These are phyloP conservation scores for Linnaemya vulpina DNA, from an alignment of 2,888 invertebrate genomes.

Conservation along the genomic window DNA sequence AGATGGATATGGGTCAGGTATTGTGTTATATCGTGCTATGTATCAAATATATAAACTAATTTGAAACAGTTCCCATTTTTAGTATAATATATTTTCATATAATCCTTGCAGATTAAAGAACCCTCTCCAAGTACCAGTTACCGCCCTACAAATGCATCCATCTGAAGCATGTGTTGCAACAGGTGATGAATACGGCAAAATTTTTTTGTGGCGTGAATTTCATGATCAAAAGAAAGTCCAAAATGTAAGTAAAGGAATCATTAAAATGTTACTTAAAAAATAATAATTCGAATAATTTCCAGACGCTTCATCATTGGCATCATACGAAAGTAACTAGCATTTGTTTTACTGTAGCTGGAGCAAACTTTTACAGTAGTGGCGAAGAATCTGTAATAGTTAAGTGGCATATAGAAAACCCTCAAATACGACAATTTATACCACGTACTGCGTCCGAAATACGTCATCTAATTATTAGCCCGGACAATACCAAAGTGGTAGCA, in stretches of 20 bases:
- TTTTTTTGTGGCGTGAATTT: conserved; percentile 86
- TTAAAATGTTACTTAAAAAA: background rate
- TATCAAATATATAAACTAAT: too few relatives aligned
- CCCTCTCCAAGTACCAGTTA: conserved; percentile 81
- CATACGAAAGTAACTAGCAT: conserved; percentile 87
- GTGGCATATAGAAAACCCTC: conserved; percentile 86
- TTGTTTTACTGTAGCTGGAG: conserved; percentile 86
- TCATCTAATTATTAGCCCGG: conserved; percentile 86
- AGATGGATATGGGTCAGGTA: conserved; percentile 76
- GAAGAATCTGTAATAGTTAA: conserved; percentile 90
- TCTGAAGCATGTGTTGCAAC: conserved; percentile 86
- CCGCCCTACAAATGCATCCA: conserved; percentile 88
- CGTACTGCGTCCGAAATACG: conserved; percentile 87
- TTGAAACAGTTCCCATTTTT: too few relatives aligned
- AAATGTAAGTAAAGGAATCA: conserved; percentile 63
- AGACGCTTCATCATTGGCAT: conserved; percentile 90
- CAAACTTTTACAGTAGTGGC: conserved; percentile 90
- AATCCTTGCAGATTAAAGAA: conserved; percentile 73
- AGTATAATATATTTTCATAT: too few relatives aligned
- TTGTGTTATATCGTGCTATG: too few relatives aligned
- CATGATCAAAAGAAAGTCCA: conserved; percentile 69
- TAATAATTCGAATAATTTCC: conserved; percentile 60
- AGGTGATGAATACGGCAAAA: conserved; percentile 87
- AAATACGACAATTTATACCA: conserved; percentile 86
- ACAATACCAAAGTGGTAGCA: conserved; percentile 87